Evolutionary conservation across 2,113 vertebrate genomes (phyloP).

Genomic region (Bos javanicus): DNA sequence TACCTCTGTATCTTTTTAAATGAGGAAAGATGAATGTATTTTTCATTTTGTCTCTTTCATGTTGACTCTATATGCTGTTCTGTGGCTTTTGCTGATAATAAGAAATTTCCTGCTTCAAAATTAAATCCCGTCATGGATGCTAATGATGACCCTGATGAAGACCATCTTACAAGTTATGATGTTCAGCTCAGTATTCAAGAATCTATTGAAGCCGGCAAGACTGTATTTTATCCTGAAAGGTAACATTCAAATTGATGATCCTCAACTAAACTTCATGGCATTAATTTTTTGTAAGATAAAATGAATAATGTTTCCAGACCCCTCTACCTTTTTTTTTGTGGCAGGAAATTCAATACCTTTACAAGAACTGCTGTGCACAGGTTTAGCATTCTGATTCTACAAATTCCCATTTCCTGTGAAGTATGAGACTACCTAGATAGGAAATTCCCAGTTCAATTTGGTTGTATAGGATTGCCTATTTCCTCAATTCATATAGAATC

Average conservation of each 20-base stretch:
- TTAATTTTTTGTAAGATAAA: neutral
- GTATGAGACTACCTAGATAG: neutral
- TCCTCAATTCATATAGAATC: neutral
- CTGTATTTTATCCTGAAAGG: constrained; percentile 78
- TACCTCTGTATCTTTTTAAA: neutral
- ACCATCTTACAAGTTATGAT: constrained; percentile 84
- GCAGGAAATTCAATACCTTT: neutral
- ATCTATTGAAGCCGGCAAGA: constrained; percentile 72
- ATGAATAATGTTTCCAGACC: neutral
- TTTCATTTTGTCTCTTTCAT: neutral
- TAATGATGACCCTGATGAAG: constrained; percentile 81
- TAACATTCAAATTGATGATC: constrained; percentile 53
- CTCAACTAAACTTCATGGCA: neutral
- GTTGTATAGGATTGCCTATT: neutral
- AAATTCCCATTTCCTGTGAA: neutral
- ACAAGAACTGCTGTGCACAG: neutral
- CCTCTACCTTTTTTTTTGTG: neutral
- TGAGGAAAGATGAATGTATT: neutral
- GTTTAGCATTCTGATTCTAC: neutral
- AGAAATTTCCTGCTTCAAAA: constrained; percentile 22
- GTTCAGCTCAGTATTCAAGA: constrained; percentile 87
- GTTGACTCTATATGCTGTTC: neutral
- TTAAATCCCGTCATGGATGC: constrained; percentile 79
- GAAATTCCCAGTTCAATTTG: neutral
- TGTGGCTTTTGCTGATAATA: neutral